Base-by-base conservation (phyloP, 1,140 invertebrate species). In the Mycetomoellerius zeteki region DNA sequence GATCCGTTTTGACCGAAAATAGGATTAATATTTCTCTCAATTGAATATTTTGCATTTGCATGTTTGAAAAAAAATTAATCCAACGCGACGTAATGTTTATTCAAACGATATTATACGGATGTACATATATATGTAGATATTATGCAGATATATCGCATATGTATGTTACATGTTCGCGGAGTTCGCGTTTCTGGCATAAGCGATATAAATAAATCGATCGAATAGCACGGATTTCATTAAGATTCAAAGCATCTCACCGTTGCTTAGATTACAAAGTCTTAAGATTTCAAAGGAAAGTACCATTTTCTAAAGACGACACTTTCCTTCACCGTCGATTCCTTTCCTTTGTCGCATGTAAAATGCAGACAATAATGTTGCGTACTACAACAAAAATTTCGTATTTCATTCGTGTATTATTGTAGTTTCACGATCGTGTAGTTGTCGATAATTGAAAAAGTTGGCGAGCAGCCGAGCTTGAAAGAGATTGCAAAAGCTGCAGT, bases 211-310 rank as follows among this genome's bases (percentile, higher is more conserved):
- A 16, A 62, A 84, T 75, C 54, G 54, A 73, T 84, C 37, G 37
- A n/a, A n/a, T n/a, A n/a, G 47, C 33, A 43, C n/a, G 24, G 37
- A 60, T 82, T 62, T 84, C 80, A 75, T 84, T 84, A 75, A 62
- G 3, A 62, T 84, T 60, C 27, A 30, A 62, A 67, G 27, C 21
- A 30, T 16, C 10, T 33, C 3, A 7, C 8, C 19, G 37, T 60
- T 33, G 69, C 80, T 58, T 84, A 73, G 54, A 73, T 62, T 50
- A 75, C 37, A 50, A n/a, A 6, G 19, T 84, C 1, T 43, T 62
- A 75, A 50, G 19, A 75, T 75, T 84, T 84, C 69, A 50, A 54
- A 12, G 12, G 3, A 64, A 71, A 71, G 10, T 56, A 73, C 12
- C 10, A 71, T 72, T 73, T 21, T 60, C 4, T 47, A 62, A 47